Conservation (phyloP, 2,797 vertebrate species). For the Danio choprae region DNA sequence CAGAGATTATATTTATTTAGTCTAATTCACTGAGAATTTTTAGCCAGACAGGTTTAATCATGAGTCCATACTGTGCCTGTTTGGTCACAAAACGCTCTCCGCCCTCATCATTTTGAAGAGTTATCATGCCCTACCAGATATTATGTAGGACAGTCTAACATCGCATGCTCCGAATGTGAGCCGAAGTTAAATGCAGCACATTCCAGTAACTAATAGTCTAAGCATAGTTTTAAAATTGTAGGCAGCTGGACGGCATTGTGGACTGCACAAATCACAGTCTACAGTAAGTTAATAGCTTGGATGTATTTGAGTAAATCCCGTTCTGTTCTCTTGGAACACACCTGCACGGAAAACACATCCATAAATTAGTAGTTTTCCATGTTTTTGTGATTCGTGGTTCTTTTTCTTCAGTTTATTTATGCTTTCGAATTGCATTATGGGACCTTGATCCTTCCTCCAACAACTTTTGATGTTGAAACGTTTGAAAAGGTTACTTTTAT, state of each 20-base stretch:
- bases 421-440: no score
- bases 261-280: neutral
- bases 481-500: no score
- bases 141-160: constrained; percentile 30
- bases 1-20: neutral
- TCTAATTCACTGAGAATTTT: constrained; percentile 1
- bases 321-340: neutral
- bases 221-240: neutral
- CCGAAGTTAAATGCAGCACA: constrained; percentile 9
- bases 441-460: no score
- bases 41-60: constrained; percentile 11
- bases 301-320: neutral
- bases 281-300: neutral
- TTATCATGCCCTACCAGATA: constrained; percentile 5
- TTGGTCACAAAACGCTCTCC: constrained; percentile 9
- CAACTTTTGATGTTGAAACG: no score
- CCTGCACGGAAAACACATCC: neutral
- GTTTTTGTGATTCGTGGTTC: no score
- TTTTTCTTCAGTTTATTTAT: no score
- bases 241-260: neutral
- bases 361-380: no score
- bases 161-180: neutral
- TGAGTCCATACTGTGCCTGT: neutral
- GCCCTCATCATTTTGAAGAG: constrained; percentile 25
- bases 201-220: neutral